Conservation (phyloP, 2,113 vertebrate genomes). For the Scomber colias region DNA sequence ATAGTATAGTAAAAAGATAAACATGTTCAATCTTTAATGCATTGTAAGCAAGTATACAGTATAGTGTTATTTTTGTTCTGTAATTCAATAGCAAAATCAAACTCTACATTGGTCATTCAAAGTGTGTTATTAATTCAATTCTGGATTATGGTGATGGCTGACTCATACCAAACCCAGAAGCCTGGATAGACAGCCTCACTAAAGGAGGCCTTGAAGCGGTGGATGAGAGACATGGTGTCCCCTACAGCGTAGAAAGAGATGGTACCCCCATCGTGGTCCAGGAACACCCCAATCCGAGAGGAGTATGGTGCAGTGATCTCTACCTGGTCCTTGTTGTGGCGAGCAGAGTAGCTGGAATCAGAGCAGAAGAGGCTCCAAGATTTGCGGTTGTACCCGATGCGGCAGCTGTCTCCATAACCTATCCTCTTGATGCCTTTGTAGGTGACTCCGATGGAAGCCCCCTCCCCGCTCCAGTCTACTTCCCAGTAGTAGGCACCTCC, state of each 20-base stretch:
- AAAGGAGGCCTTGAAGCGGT: slow-evolving; percentile 86
- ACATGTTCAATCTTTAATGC: background rate
- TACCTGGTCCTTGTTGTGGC: slow-evolving; percentile 87
- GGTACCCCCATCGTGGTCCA: slow-evolving; percentile 81
- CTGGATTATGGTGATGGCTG: slow-evolving; percentile 80
- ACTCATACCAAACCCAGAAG: slow-evolving; percentile 91
- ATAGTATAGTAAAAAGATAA: background rate
- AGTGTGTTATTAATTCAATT: slow-evolving; percentile 54
- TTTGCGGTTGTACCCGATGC: slow-evolving; percentile 89
- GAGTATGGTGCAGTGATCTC: slow-evolving; percentile 81
- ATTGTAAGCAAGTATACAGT: background rate
- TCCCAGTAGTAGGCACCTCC: slow-evolving; percentile 88
- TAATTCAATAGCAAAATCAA: background rate
- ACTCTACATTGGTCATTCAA: slow-evolving; percentile 24
- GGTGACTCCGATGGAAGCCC: slow-evolving; percentile 84
- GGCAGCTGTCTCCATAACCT: slow-evolving; percentile 85
- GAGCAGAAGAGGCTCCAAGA: slow-evolving; percentile 90
- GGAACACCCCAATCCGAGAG: slow-evolving; percentile 86
- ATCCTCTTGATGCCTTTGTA: slow-evolving; percentile 88
- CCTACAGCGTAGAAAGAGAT: slow-evolving; percentile 86
- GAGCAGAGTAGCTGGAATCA: slow-evolving; percentile 88
- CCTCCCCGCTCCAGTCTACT: slow-evolving; percentile 86
- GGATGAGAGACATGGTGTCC: slow-evolving; percentile 85
- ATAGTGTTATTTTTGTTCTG: slow-evolving; percentile 10
- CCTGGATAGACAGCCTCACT: slow-evolving; percentile 85